phyloP scores from a whole-genome alignment of 2,888 invertebrate genomes.

The Kuschelorhynchus macadamiae region DNA sequence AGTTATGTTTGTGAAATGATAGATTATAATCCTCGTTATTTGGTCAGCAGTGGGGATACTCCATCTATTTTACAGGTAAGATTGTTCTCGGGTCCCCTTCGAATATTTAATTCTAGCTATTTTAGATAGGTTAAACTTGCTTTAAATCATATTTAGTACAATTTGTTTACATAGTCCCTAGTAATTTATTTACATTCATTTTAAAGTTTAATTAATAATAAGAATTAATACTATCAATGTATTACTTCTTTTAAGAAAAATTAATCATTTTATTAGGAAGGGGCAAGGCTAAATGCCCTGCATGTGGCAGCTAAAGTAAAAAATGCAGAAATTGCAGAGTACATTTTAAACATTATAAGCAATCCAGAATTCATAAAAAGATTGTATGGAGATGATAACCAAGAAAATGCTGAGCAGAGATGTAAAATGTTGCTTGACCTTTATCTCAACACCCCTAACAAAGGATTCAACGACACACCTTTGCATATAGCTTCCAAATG shows the following conservation, averaged over 20 bases:
- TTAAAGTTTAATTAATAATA: no score
- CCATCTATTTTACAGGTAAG: constrained; percentile 90
- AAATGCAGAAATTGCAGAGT: constrained; percentile 80
- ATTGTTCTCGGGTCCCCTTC: no score
- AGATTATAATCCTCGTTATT: constrained; percentile 89
- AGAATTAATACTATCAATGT: no score
- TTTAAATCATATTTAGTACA: no score
- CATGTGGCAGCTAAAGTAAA: constrained; percentile 88
- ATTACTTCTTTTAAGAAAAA: neutral
- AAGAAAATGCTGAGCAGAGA: constrained; percentile 74
- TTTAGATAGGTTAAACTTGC: no score
- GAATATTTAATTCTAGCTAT: no score
- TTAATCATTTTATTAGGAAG: constrained; percentile 75
- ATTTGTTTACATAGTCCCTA: no score
- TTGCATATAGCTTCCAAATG: constrained; percentile 94
- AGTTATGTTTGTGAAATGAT: constrained; percentile 75
- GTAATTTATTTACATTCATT: no score
- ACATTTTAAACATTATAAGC: constrained; percentile 84
- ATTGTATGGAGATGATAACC: constrained; percentile 80
- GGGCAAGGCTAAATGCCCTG: constrained; percentile 90
- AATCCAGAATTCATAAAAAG: constrained; percentile 82
- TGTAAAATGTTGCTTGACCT: constrained; percentile 84
- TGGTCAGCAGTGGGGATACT: constrained; percentile 90
- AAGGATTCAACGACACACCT: constrained; percentile 92
- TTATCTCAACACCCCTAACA: constrained; percentile 95